These are phyloP conservation scores for Pheucticus melanocephalus DNA, from an alignment of 2,113 vertebrate genomes.

Conservation along the genomic window DNA sequence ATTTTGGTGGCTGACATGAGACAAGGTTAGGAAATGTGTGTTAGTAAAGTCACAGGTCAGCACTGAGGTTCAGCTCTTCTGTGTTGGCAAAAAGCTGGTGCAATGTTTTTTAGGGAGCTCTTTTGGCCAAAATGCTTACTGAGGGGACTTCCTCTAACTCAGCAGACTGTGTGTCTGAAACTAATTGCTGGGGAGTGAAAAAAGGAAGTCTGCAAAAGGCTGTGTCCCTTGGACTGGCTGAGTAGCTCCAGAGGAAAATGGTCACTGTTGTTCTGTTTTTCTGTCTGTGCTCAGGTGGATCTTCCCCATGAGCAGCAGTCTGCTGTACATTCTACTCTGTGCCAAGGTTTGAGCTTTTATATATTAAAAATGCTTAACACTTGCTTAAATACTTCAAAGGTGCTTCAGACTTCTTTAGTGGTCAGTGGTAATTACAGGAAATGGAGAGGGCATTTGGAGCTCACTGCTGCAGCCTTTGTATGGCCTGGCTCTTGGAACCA, in stretches of 20 bases:
- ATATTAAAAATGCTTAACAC: neutral
- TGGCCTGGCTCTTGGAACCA: neutral
- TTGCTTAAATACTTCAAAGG: neutral
- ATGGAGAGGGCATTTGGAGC: neutral
- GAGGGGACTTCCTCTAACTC: conserved; percentile 11
- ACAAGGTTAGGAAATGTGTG: neutral
- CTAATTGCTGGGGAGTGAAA: neutral
- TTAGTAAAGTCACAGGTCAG: neutral
- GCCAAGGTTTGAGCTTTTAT: neutral
- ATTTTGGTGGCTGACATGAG: neutral
- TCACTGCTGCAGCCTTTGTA: neutral
- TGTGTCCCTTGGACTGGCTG: neutral
- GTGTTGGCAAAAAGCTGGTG: neutral
- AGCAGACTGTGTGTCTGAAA: conserved; percentile 19
- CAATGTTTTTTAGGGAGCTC: neutral
- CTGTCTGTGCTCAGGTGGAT: neutral
- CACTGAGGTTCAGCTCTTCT: neutral
- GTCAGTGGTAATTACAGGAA: neutral
- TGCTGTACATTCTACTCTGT: neutral
- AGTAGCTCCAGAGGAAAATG: neutral
- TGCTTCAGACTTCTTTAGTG: neutral
- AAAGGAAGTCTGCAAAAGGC: conserved; percentile 13
- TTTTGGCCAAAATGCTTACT: neutral
- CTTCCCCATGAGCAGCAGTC: neutral
- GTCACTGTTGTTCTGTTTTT: neutral